phyloP scores from a whole-genome alignment of 1,140 invertebrate genomes.

The Pseudomyrmex pallidus region DNA sequence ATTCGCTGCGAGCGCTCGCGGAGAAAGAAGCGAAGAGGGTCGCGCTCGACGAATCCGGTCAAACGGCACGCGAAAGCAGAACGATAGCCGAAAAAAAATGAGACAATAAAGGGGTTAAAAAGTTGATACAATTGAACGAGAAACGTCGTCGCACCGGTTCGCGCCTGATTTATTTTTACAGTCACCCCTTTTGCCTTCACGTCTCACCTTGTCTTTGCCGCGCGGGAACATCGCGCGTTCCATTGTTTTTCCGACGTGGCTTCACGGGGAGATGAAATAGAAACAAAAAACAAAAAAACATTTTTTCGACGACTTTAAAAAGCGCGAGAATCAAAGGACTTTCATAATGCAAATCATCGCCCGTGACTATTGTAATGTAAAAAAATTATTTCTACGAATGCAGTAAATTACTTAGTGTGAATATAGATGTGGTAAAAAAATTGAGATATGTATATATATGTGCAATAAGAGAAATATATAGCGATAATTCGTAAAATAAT shows the following conservation, averaged over 20 bases:
- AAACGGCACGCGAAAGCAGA: conserved; percentile 71
- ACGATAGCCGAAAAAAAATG: conserved; percentile 69
- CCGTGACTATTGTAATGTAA: conserved; percentile 38
- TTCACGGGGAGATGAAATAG: conserved; percentile 28
- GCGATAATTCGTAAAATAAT: too few species aligned
- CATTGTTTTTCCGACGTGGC: conserved; percentile 69
- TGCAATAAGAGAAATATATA: neutral
- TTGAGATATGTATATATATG: neutral
- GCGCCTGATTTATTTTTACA: conserved; percentile 76
- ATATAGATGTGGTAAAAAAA: neutral
- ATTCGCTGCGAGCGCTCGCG: conserved; percentile 46
- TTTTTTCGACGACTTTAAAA: conserved; percentile 44
- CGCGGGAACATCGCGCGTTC: conserved; percentile 48
- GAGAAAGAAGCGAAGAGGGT: conserved; percentile 51
- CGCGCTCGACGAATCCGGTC: conserved; percentile 69
- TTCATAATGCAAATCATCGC: conserved; percentile 38
- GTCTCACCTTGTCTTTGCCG: conserved; percentile 6
- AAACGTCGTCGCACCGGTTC: conserved; percentile 68
- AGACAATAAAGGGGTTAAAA: conserved; percentile 76
- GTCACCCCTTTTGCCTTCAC: conserved; percentile 45
- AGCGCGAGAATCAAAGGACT: neutral
- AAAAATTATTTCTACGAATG: conserved; percentile 37
- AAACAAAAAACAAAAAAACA: conserved; percentile 37
- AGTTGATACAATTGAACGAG: conserved; percentile 77
- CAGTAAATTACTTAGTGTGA: conserved; percentile 38